Base-by-base conservation (phyloP, 2,888 invertebrate species). In the Aromia moschata region DNA sequence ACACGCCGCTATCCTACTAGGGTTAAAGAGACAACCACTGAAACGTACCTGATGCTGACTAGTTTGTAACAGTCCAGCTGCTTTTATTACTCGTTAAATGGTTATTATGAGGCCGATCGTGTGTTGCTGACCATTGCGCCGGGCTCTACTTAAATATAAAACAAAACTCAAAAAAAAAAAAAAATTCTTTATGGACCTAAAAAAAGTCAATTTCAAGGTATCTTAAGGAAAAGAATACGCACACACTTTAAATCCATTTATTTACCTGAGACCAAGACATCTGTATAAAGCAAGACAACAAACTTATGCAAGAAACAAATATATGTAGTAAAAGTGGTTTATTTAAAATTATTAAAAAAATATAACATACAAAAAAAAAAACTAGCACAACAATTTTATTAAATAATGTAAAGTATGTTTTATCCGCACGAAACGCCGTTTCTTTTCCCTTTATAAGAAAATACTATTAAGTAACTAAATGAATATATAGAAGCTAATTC, bases 381-480 rank as follows among this genome's bases (percentile, higher is more conserved):
- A 49, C 25, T 37, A 47, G 51, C 38, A 17, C 40, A 31, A 51
- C 40, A 47, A n/a, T 16, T 41, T 41, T 41, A 43, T 41, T 52
- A 20, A 18, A 43, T 43, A 38, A 20, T 38, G 12, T 49, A 41
- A 31, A 31, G 17, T 31, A 31, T 30, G 20, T 51, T 16, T 25
- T 12, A 11, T 17, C n/a, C 37, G 25, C 52, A n/a, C n/a, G n/a
- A 11, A 37, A 51, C 51, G 41, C 36, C 40, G 30, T 38, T 38
- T 57, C 41, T 57, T 56, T 60, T 63, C 46, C 56, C 58, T 44
- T n/a, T 63, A 67, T 52, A 65, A 65, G 64, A 67, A 67, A 65
- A 67, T 61, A 66, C 56, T 62, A 62, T 62, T 38, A 51, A 57
- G 41, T 62, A 54, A 60, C 52, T 63, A 61, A 58, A 60, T 51